phyloP scores from a whole-genome alignment of 2,797 vertebrate species.

The Hydrolagus colliei region DNA sequence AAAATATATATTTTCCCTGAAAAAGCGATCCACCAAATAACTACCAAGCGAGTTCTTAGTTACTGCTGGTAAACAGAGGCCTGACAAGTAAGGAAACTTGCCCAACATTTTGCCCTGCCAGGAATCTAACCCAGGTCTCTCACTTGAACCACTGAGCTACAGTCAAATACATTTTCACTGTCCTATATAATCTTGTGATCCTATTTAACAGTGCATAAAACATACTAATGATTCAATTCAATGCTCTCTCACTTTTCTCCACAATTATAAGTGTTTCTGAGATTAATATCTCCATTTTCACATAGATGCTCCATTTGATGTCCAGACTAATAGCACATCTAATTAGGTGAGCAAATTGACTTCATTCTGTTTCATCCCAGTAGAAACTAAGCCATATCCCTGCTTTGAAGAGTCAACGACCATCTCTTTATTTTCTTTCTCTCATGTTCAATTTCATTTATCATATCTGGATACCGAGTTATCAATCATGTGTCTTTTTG shows the following conservation, averaged over 20 bases:
- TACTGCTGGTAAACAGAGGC: too few species aligned
- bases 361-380: background rate
- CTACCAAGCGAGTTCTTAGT: too few species aligned
- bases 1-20: too few species aligned
- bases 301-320: background rate
- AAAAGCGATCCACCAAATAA: too few species aligned
- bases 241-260: constrained; percentile 20
- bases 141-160: too few species aligned
- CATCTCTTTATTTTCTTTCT: background rate
- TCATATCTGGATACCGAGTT: constrained; percentile 1
- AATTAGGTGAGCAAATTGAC: background rate
- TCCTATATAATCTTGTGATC: too few species aligned
- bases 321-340: background rate
- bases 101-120: too few species aligned
- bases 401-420: constrained; percentile 6
- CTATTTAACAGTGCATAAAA: too few species aligned
- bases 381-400: background rate
- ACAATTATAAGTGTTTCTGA: background rate
- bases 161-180: too few species aligned
- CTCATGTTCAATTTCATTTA: constrained; percentile 28
- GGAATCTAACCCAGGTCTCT: too few species aligned
- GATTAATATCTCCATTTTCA: background rate
- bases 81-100: too few species aligned
- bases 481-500: constrained; percentile 27
- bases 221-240: background rate